A percentile compares a stretch with the other conserved stretches of the same genome.
Evolutionary conservation across 2,888 invertebrate species (phyloP).

Genomic region (Trileptium ribeirensis): DNA sequence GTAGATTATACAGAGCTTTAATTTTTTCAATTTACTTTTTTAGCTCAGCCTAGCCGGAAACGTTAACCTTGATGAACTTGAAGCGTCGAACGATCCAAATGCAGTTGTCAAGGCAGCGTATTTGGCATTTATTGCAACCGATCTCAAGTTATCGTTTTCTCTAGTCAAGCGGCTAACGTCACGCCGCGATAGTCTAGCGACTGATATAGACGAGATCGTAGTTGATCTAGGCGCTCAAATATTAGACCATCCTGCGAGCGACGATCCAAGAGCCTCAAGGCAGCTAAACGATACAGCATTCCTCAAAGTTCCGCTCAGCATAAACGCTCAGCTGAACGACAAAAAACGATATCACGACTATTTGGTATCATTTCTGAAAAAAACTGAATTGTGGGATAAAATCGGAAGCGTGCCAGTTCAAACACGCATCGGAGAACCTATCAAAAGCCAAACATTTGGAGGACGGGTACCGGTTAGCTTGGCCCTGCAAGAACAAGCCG

Average conservation of each 20-base stretch:
- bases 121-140: not conserved
- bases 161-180: not conserved
- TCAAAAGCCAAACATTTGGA: no score
- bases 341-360: not conserved
- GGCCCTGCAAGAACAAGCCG: not conserved
- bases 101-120: not conserved
- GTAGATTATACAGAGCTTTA: no score
- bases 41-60: not conserved
- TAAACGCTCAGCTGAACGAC: not conserved
- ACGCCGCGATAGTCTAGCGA: not conserved
- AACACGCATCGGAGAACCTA: no score
- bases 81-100: not conserved
- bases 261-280: no score
- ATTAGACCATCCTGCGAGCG: not conserved
- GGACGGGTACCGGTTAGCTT: not conserved
- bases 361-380: not conserved
- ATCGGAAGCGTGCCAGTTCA: no score
- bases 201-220: not conserved
- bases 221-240: not conserved
- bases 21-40: no score
- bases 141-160: no score
- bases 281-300: no score
- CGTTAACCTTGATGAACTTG: not conserved
- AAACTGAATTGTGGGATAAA: not conserved
- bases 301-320: not conserved